Conservation (phyloP, 2,888 invertebrate species). For the Sepiola atlantica region DNA sequence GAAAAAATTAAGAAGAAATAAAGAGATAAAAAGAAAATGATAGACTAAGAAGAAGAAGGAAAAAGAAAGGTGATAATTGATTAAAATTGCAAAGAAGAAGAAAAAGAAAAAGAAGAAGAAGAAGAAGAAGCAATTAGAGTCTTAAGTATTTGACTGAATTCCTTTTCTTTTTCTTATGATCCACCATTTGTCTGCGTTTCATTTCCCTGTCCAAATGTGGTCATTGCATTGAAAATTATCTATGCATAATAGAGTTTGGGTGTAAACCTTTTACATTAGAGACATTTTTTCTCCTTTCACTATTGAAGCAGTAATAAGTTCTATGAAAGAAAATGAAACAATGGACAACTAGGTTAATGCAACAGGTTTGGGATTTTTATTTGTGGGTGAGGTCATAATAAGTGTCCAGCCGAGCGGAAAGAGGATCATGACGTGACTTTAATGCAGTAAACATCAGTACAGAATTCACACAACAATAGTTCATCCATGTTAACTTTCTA, state of each 20-base stretch:
- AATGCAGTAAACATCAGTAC: conserved; percentile 9
- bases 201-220: neutral
- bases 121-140: neutral
- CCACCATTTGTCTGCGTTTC: neutral
- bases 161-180: neutral
- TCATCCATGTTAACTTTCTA: conserved; percentile 19
- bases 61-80: neutral
- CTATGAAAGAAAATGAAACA: neutral
- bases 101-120: neutral
- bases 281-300: neutral
- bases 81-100: neutral
- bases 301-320: conserved; percentile 32
- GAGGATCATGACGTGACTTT: conserved; percentile 32
- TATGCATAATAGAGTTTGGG: conserved; percentile 32
- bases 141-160: neutral
- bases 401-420: neutral
- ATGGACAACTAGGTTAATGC: conserved; percentile 1
- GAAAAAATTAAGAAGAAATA: neutral
- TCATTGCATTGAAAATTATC: conserved; percentile 8
- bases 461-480: conserved; percentile 32
- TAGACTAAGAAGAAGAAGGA: neutral
- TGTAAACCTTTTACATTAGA: conserved; percentile 32
- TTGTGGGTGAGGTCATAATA: conserved; percentile 5
- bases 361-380: conserved; percentile 23
- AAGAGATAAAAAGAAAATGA: neutral